Evolutionary conservation across 2,888 invertebrate genomes (phyloP).

Genomic region (Heliconius hortense): DNA sequence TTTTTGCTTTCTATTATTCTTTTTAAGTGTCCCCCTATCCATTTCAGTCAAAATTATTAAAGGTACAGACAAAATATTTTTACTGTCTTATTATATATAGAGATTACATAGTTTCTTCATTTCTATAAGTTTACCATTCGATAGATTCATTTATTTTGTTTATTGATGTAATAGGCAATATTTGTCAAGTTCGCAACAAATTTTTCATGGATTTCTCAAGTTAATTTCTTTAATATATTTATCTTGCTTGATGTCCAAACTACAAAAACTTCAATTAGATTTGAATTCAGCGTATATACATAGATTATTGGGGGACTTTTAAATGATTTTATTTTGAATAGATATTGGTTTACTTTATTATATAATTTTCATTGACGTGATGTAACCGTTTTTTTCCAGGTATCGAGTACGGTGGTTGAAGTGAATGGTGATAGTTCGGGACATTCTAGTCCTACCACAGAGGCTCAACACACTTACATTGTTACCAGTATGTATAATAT

Average conservation of each 20-base stretch:
- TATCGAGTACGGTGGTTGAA: conserved; percentile 71
- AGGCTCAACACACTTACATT: conserved; percentile 84
- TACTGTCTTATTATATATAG: too few species aligned
- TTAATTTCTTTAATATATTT: not conserved
- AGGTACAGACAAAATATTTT: too few species aligned
- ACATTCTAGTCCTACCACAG: conserved; percentile 77
- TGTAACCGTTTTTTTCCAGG: conserved; percentile 52
- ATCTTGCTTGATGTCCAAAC: not conserved
- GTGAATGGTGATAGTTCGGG: conserved; percentile 82
- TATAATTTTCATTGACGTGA: not conserved
- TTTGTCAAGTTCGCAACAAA: not conserved
- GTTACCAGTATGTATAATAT: conserved; percentile 84
- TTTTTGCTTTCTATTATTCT: too few species aligned
- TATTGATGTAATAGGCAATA: not conserved
- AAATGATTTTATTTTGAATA: not conserved
- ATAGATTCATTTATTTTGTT: too few species aligned
- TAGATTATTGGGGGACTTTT: not conserved
- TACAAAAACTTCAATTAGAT: not conserved
- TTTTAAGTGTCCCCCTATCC: too few species aligned
- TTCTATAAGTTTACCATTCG: too few species aligned
- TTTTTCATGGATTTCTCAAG: too few species aligned
- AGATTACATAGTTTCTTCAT: too few species aligned
- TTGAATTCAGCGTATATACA: not conserved
- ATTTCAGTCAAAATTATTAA: too few species aligned
- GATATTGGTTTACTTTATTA: not conserved